Evolutionary conservation across 2,888 invertebrate species (phyloP).

Genomic region (Polydrusus tereticollis): DNA sequence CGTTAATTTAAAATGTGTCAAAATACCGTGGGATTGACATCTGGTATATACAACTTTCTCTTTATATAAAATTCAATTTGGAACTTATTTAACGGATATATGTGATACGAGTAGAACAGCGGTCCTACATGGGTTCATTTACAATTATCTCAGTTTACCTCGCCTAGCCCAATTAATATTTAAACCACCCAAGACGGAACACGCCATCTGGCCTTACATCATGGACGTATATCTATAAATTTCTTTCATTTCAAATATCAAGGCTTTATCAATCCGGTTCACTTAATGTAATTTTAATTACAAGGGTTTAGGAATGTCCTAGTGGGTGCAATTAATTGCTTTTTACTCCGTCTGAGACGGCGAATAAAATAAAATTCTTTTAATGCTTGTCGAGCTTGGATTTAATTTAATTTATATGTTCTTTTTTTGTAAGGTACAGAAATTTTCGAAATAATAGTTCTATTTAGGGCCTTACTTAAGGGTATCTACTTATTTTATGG

Average conservation of each 20-base stretch:
- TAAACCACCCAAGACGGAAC: neutral
- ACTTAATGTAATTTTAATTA: conserved; percentile 27
- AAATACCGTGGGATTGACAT: too few species aligned
- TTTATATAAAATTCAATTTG: too few species aligned
- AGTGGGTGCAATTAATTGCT: conserved; percentile 30
- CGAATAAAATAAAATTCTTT: conserved; percentile 28
- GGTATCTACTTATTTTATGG: too few species aligned
- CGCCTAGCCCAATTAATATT: too few species aligned
- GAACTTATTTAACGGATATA: too few species aligned
- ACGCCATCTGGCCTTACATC: neutral
- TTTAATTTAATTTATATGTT: conserved; percentile 33
- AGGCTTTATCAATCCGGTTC: conserved; percentile 9
- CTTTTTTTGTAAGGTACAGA: conserved; percentile 1
- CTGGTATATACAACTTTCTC: too few species aligned
- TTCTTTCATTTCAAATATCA: neutral
- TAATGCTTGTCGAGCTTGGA: conserved; percentile 29
- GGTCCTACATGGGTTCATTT: too few species aligned
- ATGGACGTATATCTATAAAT: neutral
- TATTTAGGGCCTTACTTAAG: too few species aligned
- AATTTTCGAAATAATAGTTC: too few species aligned
- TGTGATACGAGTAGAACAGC: too few species aligned
- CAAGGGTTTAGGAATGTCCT: conserved; percentile 23
- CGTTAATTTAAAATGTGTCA: too few species aligned
- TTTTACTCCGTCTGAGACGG: conserved; percentile 23
- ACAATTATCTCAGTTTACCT: too few species aligned